phyloP scores from a whole-genome alignment of 2,888 invertebrate genomes.

The Operophtera brumata region DNA sequence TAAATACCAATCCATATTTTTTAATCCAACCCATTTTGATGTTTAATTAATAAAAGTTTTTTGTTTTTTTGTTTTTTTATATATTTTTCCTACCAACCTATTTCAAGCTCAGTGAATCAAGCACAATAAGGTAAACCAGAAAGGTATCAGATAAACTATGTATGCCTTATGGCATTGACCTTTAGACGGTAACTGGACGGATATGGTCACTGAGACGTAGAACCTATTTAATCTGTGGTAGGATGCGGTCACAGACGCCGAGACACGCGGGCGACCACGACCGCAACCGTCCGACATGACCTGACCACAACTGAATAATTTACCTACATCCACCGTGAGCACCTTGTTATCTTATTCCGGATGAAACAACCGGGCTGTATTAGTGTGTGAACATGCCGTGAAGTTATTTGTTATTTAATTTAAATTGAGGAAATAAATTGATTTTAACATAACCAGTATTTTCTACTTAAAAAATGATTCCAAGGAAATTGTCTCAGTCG shows the following conservation, averaged over 20 bases:
- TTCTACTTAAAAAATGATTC: too few relatives aligned
- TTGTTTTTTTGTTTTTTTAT: too few relatives aligned
- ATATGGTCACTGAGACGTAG: constrained; percentile 4
- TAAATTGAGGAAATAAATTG: not conserved
- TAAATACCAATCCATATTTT: too few relatives aligned
- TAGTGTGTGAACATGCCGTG: constrained; percentile 15
- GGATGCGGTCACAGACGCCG: constrained; percentile 15
- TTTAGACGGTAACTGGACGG: constrained; percentile 1
- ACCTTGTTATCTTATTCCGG: constrained; percentile 2
- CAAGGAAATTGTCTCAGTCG: too few relatives aligned
- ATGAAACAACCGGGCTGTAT: not conserved
- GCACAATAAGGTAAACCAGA: too few relatives aligned
- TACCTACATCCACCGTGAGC: constrained; percentile 5
- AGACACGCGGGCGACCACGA: constrained; percentile 10
- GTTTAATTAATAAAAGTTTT: too few relatives aligned
- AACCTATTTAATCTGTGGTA: not conserved
- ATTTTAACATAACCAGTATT: too few relatives aligned
- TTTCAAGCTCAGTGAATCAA: too few relatives aligned
- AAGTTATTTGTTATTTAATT: not conserved
- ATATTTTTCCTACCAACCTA: too few relatives aligned
- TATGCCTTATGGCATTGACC: not conserved
- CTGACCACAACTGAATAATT: constrained; percentile 7
- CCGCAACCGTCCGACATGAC: constrained; percentile 3
- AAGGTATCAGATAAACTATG: not conserved
- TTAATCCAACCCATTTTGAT: too few relatives aligned